Percentiles rank a stretch among this genome's conserved stretches.
Conservation (phyloP, 2,797 vertebrate species). For the Pseudomugil gertrudae region DNA sequence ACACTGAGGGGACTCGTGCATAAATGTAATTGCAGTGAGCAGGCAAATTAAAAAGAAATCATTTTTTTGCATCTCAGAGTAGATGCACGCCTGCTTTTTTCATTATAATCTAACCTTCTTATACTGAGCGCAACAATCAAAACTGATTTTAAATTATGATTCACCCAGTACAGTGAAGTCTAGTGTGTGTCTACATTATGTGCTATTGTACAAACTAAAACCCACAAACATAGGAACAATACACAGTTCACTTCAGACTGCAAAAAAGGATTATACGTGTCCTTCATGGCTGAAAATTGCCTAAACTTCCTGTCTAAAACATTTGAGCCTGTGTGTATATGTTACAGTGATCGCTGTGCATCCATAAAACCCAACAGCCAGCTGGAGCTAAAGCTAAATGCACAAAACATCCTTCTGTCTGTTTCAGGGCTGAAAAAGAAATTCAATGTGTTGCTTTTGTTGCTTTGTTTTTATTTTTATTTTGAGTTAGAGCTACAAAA, state of each 20-base stretch:
- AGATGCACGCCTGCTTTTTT: slow-evolving; percentile 12
- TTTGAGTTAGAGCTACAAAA: slow-evolving; percentile 7
- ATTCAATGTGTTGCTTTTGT: slow-evolving; percentile 2
- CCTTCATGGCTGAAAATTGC: slow-evolving; percentile 42
- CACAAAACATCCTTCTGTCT: slow-evolving; percentile 44
- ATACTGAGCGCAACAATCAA: slow-evolving; percentile 17
- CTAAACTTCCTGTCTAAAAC: slow-evolving; percentile 61
- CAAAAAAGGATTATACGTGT: slow-evolving; percentile 48
- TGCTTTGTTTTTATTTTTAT: slow-evolving; percentile 21
- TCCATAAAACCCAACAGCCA: slow-evolving; percentile 31
- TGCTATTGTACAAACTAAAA: slow-evolving; percentile 37
- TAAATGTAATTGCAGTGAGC: slow-evolving; percentile 43
- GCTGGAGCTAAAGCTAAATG: slow-evolving; percentile 46
- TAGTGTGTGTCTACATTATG: slow-evolving; percentile 44
- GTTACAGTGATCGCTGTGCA: slow-evolving; percentile 37
- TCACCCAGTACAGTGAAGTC: slow-evolving; percentile 16
- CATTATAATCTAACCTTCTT: slow-evolving; percentile 3
- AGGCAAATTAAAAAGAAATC: slow-evolving; percentile 43
- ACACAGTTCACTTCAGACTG: slow-evolving; percentile 44
- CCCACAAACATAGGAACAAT: slow-evolving; percentile 46
- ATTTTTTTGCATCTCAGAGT: slow-evolving; percentile 23
- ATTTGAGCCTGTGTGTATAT: slow-evolving; percentile 31
- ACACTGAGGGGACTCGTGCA: slow-evolving; percentile 44
- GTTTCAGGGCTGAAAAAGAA: slow-evolving; percentile 15
- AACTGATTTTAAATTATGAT: slow-evolving; percentile 33